phyloP scores from a whole-genome alignment of 1,140 invertebrate species.

The Anastrepha obliqua region DNA sequence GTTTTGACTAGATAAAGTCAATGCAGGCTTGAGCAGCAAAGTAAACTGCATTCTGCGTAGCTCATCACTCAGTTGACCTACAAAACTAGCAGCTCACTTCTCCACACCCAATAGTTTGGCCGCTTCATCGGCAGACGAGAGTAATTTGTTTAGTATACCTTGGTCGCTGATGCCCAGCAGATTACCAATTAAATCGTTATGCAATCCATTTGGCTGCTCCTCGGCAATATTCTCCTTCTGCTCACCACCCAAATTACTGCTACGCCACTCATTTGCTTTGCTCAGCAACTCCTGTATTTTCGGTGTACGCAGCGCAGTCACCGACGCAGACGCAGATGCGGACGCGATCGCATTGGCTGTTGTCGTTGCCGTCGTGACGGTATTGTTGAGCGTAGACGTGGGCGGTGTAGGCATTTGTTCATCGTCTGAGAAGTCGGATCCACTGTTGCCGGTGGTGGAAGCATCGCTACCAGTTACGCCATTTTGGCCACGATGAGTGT shows the following conservation, averaged over 20 bases:
- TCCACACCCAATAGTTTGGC: slow-evolving; percentile 90
- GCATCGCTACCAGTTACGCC: slow-evolving; percentile 63
- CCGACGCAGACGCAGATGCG: slow-evolving; percentile 63
- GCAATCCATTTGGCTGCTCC: slow-evolving; percentile 51
- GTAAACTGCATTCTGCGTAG: not conserved
- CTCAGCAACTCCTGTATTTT: slow-evolving; percentile 69
- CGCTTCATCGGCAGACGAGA: slow-evolving; percentile 90
- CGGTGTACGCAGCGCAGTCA: slow-evolving; percentile 57
- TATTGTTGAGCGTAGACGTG: slow-evolving; percentile 59
- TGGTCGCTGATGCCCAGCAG: slow-evolving; percentile 90
- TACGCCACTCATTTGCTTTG: slow-evolving; percentile 69
- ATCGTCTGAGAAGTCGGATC: slow-evolving; percentile 75
- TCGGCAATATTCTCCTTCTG: slow-evolving; percentile 76
- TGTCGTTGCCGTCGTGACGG: slow-evolving; percentile 60
- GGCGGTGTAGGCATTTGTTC: slow-evolving; percentile 65
- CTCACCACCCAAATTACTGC: slow-evolving; percentile 71
- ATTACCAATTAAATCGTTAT: slow-evolving; percentile 87
- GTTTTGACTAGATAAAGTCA: slow-evolving; percentile 35
- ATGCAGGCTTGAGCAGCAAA: not conserved
- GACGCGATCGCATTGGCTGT: not conserved
- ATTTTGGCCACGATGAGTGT: slow-evolving; percentile 75
- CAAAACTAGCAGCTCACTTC: slow-evolving; percentile 74
- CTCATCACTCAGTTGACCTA: too few relatives aligned
- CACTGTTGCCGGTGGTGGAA: slow-evolving; percentile 72
- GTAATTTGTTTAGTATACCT: slow-evolving; percentile 89